Percentiles rank a stretch among this genome's conserved stretches.
These are phyloP conservation scores for Cnemophilus loriae DNA, from an alignment of 2,113 vertebrate genomes.

Conservation along the genomic window DNA sequence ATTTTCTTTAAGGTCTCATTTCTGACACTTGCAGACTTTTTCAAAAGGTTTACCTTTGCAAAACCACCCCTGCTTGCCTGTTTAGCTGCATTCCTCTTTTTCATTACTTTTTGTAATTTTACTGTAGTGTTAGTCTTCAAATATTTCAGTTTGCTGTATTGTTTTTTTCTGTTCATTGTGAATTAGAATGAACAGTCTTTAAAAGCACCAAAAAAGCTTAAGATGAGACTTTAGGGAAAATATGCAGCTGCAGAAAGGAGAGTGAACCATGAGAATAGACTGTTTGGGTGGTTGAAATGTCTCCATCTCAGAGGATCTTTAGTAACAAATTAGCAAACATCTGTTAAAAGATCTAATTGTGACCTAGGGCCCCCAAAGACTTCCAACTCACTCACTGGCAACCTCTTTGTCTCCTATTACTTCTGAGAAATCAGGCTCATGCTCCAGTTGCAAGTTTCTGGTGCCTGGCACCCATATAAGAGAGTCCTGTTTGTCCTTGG, in stretches of 20 bases:
- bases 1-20: conserved; percentile 8
- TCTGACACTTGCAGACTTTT: neutral
- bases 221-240: neutral
- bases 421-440: neutral
- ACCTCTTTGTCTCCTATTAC: neutral
- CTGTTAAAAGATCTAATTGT: neutral
- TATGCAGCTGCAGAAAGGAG: neutral
- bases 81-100: neutral
- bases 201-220: neutral
- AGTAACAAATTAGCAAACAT: neutral
- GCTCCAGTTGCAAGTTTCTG: neutral
- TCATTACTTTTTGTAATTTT: neutral
- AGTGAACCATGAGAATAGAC: neutral
- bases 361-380: neutral
- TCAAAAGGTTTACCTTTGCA: neutral
- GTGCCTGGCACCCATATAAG: neutral
- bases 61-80: neutral
- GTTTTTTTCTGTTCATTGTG: neutral
- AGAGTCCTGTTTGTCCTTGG: neutral
- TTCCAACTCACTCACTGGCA: neutral
- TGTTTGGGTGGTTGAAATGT: neutral
- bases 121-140: neutral
- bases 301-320: neutral
- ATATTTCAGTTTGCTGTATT: neutral
- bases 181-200: neutral